phyloP scores from a whole-genome alignment of 2,113 vertebrate species.

The Entomyzon cyanotis region DNA sequence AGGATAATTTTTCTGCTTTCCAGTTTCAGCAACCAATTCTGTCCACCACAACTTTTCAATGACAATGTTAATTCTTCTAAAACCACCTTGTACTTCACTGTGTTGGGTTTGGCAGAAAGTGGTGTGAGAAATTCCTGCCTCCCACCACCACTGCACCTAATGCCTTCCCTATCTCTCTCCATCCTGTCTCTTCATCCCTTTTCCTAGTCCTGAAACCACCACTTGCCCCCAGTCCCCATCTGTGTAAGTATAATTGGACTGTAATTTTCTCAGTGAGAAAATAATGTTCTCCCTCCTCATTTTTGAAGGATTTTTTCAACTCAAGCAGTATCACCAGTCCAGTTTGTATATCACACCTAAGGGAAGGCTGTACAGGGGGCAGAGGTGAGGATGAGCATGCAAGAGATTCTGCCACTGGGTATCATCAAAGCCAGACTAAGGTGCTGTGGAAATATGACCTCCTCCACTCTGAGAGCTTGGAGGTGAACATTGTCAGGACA shows the following conservation, averaged over 20 bases:
- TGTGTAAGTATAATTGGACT: neutral
- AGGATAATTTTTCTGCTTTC: neutral
- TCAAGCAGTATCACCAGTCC: neutral
- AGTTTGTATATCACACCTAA: neutral
- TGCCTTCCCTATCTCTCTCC: neutral
- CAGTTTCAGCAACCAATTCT: neutral
- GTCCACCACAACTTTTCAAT: neutral
- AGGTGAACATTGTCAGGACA: neutral
- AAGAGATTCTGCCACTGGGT: neutral
- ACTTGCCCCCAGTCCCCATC: rapidly evolving
- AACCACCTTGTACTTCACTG: neutral
- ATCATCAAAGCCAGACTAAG: neutral
- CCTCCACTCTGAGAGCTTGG: neutral
- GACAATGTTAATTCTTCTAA: neutral
- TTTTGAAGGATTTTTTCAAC: neutral
- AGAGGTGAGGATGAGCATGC: neutral
- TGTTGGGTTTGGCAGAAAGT: neutral
- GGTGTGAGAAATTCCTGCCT: neutral
- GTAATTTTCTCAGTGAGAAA: neutral
- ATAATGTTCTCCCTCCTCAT: neutral
- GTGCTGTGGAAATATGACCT: neutral
- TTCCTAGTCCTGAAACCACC: neutral
- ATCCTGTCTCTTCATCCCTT: neutral
- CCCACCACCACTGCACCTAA: neutral
- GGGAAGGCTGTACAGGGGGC: neutral